phyloP scores from a whole-genome alignment of 1,140 invertebrate genomes.

The Heliconius congener region DNA sequence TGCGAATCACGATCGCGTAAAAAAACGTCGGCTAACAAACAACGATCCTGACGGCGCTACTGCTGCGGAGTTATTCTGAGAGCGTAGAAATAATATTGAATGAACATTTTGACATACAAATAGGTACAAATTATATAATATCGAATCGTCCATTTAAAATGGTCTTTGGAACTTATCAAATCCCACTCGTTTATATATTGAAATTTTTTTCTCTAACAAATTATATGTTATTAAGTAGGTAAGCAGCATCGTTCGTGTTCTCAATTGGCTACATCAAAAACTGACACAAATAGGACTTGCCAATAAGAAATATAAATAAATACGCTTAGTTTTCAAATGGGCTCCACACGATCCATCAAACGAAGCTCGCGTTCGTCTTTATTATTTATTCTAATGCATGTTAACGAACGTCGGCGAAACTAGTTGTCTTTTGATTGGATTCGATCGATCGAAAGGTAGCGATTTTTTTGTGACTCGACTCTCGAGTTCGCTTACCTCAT shows the following conservation, averaged over 20 bases:
- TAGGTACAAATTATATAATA: too few relatives aligned
- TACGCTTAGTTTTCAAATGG: slow-evolving; percentile 25
- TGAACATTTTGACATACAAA: neutral
- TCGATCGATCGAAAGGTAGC: slow-evolving; percentile 26
- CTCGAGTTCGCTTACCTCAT: slow-evolving; percentile 31
- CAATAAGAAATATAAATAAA: slow-evolving; percentile 30
- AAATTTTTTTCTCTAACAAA: slow-evolving; percentile 17
- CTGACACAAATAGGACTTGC: slow-evolving; percentile 26
- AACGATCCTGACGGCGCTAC: slow-evolving; percentile 2
- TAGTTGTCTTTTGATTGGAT: slow-evolving; percentile 33
- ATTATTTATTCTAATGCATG: slow-evolving; percentile 39
- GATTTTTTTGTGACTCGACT: slow-evolving; percentile 34
- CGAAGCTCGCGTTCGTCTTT: slow-evolving; percentile 15
- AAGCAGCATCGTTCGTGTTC: slow-evolving; percentile 1
- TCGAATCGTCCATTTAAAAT: neutral
- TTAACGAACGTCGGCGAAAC: slow-evolving; percentile 32
- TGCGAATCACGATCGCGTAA: slow-evolving; percentile 44
- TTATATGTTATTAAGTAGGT: slow-evolving; percentile 23
- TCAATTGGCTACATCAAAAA: slow-evolving; percentile 28
- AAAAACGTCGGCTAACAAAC: slow-evolving; percentile 41
- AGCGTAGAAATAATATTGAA: neutral
- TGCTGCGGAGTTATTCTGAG: slow-evolving; percentile 20
- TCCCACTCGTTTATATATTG: neutral
- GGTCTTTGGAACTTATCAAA: neutral
- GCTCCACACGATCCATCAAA: slow-evolving; percentile 31